phyloP scores from a whole-genome alignment of 2,888 invertebrate genomes.

The Caenorhabditis sp. region DNA sequence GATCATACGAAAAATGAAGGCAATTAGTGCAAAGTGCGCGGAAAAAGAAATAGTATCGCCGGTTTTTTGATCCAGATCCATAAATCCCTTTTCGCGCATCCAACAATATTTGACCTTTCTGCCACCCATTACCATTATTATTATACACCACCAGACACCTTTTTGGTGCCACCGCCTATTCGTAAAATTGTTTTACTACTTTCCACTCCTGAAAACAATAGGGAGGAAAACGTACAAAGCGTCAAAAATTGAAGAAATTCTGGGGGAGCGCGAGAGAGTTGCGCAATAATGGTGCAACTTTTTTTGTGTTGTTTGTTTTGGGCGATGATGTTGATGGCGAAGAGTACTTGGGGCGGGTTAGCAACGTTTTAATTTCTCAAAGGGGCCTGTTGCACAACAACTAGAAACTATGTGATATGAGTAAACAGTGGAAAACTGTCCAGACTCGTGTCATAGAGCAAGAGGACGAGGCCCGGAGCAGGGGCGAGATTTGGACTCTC shows the following conservation, averaged over 20 bases:
- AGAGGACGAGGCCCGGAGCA: no score
- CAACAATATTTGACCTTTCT: neutral
- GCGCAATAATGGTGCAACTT: neutral
- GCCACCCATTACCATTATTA: neutral
- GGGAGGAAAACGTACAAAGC: neutral
- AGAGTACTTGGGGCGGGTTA: slow-evolving; percentile 11
- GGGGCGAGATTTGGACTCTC: no score
- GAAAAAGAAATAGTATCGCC: no score
- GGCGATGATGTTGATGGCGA: slow-evolving; percentile 1
- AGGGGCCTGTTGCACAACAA: neutral
- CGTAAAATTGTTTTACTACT: neutral
- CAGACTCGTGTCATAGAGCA: no score
- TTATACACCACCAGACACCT: neutral
- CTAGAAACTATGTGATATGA: slow-evolving; percentile 2
- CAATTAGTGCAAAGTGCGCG: no score
- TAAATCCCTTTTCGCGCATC: neutral
- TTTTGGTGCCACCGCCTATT: neutral
- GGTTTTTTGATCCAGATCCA: neutral
- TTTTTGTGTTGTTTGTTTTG: neutral
- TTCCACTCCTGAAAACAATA: neutral
- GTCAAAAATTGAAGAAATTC: neutral
- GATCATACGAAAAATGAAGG: no score
- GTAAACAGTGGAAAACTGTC: slow-evolving; percentile 16
- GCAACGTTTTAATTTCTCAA: slow-evolving; percentile 16
- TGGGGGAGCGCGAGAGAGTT: neutral